phyloP scores from a whole-genome alignment of 2,113 vertebrate genomes.

The Sturnus vulgaris region DNA sequence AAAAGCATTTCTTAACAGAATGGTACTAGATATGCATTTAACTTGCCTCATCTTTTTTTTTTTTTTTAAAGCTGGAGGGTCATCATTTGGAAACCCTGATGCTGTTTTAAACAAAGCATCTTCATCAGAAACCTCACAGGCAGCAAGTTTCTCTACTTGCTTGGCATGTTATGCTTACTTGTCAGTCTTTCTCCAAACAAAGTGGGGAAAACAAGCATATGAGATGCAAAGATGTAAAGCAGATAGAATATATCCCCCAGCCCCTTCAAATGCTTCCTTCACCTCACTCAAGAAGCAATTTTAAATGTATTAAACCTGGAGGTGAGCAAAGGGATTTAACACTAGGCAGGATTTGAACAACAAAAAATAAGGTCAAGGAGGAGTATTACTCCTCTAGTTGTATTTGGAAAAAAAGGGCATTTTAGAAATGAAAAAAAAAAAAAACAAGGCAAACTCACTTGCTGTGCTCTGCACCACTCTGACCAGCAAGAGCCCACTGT shows the following conservation, averaged over 20 bases:
- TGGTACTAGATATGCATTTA: not conserved
- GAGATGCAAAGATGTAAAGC: conserved; percentile 8
- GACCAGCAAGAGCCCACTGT: not conserved
- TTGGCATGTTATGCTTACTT: not conserved
- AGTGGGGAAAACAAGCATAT: not conserved
- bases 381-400: not conserved
- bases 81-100: not conserved
- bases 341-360: not conserved
- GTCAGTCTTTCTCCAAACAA: conserved; percentile 32
- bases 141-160: conserved; percentile 3
- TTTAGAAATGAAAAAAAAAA: not conserved
- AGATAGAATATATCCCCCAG: not conserved
- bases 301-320: conserved; percentile 36
- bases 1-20: not conserved
- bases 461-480: not conserved
- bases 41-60: not conserved
- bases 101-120: not conserved
- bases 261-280: not conserved
- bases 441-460: not conserved
- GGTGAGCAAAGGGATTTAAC: conserved; percentile 3
- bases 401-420: not conserved
- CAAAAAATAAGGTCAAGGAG: conserved; percentile 39
- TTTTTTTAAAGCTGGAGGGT: not conserved
- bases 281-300: conserved; percentile 2
- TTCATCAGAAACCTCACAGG: not conserved